Evolutionary conservation across 1,140 invertebrate species (phyloP).

Genomic region (Galleria mellonella): DNA sequence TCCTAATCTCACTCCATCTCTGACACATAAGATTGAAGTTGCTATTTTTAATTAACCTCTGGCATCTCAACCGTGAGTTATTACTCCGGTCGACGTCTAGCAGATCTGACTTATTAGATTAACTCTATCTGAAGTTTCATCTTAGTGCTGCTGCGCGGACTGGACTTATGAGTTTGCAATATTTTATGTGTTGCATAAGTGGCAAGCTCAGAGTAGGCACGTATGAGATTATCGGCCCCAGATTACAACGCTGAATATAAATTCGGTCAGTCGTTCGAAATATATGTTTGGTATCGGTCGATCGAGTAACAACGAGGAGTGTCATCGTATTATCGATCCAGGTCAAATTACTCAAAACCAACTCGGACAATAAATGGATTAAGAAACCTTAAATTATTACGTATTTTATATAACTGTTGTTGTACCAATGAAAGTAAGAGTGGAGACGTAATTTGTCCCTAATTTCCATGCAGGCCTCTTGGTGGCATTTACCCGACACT

Average conservation of each 20-base stretch:
- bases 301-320: neutral
- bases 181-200: slow-evolving; percentile 66
- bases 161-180: slow-evolving; percentile 62
- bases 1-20: slow-evolving; percentile 55
- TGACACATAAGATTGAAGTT: slow-evolving; percentile 62
- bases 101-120: slow-evolving; percentile 73
- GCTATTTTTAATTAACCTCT: slow-evolving; percentile 74
- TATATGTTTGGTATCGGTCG: neutral
- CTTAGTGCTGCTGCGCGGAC: slow-evolving; percentile 34
- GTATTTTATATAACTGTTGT: slow-evolving; percentile 54
- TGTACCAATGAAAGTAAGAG: slow-evolving; percentile 64
- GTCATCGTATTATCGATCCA: slow-evolving; percentile 17
- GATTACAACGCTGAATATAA: slow-evolving; percentile 21
- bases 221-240: slow-evolving; percentile 45
- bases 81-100: slow-evolving; percentile 59
- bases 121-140: slow-evolving; percentile 62
- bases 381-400: slow-evolving; percentile 55
- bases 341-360: slow-evolving; percentile 30
- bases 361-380: slow-evolving; percentile 50
- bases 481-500: slow-evolving; percentile 57
- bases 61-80: slow-evolving; percentile 64
- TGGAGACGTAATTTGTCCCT: slow-evolving; percentile 67
- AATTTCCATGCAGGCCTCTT: slow-evolving; percentile 63
- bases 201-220: slow-evolving; percentile 23
- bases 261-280: slow-evolving; percentile 7